phyloP scores from a whole-genome alignment of 2,888 invertebrate species.

The Encarsia formosa region DNA sequence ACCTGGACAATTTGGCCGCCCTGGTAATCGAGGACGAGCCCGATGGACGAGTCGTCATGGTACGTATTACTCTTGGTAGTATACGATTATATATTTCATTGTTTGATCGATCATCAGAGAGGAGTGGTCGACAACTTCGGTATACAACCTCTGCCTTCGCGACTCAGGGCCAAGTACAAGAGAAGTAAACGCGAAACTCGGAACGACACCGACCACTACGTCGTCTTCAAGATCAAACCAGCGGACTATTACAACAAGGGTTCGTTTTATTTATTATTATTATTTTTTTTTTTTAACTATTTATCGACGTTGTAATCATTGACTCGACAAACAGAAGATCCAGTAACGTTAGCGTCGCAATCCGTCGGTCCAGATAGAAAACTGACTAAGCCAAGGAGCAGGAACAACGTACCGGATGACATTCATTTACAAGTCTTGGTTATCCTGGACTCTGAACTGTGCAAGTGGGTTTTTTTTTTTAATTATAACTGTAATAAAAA shows the following conservation, averaged over 20 bases:
- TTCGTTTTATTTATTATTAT: too few species aligned
- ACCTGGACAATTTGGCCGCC: constrained; percentile 1
- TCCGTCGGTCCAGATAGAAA: too few species aligned
- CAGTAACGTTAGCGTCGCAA: too few species aligned
- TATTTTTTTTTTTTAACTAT: too few species aligned
- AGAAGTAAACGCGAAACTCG: neutral
- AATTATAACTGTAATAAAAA: neutral
- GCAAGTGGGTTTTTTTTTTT: constrained; percentile 1
- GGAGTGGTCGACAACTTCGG: constrained; percentile 8
- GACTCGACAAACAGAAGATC: too few species aligned
- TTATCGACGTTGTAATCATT: too few species aligned
- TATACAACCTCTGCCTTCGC: constrained; percentile 10
- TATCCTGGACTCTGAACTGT: constrained; percentile 6
- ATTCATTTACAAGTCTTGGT: constrained; percentile 12
- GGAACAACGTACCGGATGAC: neutral
- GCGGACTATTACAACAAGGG: neutral
- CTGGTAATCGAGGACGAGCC: neutral
- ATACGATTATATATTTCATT: too few species aligned
- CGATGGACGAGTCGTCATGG: too few species aligned
- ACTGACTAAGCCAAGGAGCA: too few species aligned
- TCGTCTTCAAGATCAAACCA: constrained; percentile 7
- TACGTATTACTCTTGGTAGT: too few species aligned
- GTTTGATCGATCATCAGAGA: too few species aligned
- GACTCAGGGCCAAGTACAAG: constrained; percentile 1
- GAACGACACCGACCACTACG: constrained; percentile 16